Base-by-base conservation (phyloP, 1,140 invertebrate genomes). In the Ladona fulva region DNA sequence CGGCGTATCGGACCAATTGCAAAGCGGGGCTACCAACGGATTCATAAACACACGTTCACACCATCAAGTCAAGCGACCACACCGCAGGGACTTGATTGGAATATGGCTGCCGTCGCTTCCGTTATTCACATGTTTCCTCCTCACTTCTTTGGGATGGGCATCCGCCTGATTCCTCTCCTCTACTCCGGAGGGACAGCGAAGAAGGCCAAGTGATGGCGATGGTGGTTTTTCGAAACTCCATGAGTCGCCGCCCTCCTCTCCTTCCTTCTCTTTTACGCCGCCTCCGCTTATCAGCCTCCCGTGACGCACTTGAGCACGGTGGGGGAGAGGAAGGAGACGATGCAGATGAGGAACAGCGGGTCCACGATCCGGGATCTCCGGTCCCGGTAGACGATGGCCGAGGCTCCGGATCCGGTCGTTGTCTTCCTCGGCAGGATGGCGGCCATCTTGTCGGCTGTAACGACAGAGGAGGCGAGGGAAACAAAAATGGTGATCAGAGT, bases 361-460 rank as follows among this genome's bases (percentile, higher is more conserved):
- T 66, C 52, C n/a, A 66, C n/a, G 52, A 66, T 66, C 1, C 12
- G 52, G n/a, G 52, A 22, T 22, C n/a, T 66, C 52, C n/a, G 52
- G n/a, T 66, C 52, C 52, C 52, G 3, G 14, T 16, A 22, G 16
- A 66, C 16, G 52, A 66, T 16, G 16, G 16, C 14, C 16, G 52
- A 66, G 5, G 52, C 52, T 3, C 52, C 52, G n/a, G 52, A 66
- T 22, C 52, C 52, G n/a, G 52, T 19, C 1, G 52, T 66, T 66
- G 52, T 66, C 52, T 66, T 66, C 52, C 52, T 66, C 16, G 52
- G 52, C 52, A 66, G 52, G 52, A 66, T 66, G 52, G 52, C 52
- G n/a, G 52, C 52, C 52, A 66, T 66, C 52, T 66, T 66, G 52
- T 66, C 52, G 52, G 52, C 52, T 66, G 52, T 66, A 66, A 66